Evolutionary conservation across 2,113 vertebrate genomes (phyloP), one percentile per base, ranked within the genome.

Genomic region (Festucalex cinctus): DNA sequence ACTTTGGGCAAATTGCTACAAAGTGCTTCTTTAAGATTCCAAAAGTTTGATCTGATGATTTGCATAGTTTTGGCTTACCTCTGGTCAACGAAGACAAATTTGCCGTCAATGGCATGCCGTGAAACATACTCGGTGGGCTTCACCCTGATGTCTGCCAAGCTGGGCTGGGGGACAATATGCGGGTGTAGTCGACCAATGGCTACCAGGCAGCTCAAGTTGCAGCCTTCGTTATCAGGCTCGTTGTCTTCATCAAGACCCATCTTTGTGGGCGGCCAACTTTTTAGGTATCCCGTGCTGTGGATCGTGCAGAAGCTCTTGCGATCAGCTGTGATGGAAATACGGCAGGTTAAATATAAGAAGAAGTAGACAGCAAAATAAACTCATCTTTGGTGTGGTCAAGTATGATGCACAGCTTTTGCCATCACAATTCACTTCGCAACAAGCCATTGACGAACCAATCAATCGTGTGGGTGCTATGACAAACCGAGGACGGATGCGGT

Each of bases 291-390:
- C 8, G 97, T 99, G 86, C 97, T 98, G 84, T 99, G 97, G 90
- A 99, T 99, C 76, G 97, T 99, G 92, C 97, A 99, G 92, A 98
- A 99, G 89, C 97, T 98, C 91, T 98, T 98, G 64, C 97, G 91
- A 87, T 98, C 97, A 35, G 94, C 96, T 98, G 86, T 24, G 81
- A 69, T 58, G 80, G 58, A 1, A 65, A 24, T 14, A 20, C 22
- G 63, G 19, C 37, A 67, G 37, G 10, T 10, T 20, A 32, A 0
- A 9, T 9, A 4, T 20, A 14, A 13, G 10, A 6, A 6, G 3
- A 0, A 28, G 26, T 73, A 66, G 41, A 56, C 9, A n/a, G 8
- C 8, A 17, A 5, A 9, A 37, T 49, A 46, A 44, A 37, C n/a
- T n/a, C n/a, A n/a, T n/a, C n/a, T n/a, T 51, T 8, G 20, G 53